Evolutionary conservation across 2,113 vertebrate genomes (phyloP), one percentile per base, ranked within the genome.

Genomic region (Cettia cetti): DNA sequence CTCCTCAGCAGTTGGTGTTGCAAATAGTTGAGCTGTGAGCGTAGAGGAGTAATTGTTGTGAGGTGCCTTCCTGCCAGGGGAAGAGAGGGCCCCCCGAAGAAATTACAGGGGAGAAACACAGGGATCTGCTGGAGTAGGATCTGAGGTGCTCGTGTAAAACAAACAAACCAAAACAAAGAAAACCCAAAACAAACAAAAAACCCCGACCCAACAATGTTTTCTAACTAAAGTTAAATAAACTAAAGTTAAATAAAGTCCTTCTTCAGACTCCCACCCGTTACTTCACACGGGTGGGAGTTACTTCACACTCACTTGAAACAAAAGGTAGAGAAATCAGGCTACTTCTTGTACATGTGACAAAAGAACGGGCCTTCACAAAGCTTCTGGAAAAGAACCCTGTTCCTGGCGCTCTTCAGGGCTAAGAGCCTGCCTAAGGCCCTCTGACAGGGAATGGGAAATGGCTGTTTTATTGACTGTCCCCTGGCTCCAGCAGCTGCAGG

Each of bases 21-120:
- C 91, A 69, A 83, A 96, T 93, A 82, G 60, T 64, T 95, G 4
- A 90, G 92, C 90, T 83, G 77, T 95, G 92, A 95, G 92, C 8
- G 0, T 9, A 13, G 80, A 42, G 1, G 28, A 3, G 7, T 95
- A 50, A 86, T 83, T 90, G 64, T 22, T 87, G 82, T 49, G 74
- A 31, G 76, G 71, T 88, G 75, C 80, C 56, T 91, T 65, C 82
- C 79, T 81, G 76, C 49, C 0, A 0, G 30, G 74, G 59, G 61
- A 50, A 27, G 61, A 0, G 0, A 86, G 79, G 60, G 18, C 79
- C 83, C 66, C 79, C 88, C 3, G 0, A 44, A 35, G 11, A 45
- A 61, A 27, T 69, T 42, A 27, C 40, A 42, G 37, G 49, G 52
- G 35, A 65, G 14, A 53, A 52, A 6, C 54, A 21, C 2, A 1